Evolutionary conservation across 1,140 invertebrate genomes (phyloP), one percentile per base, ranked within the genome.

Genomic region (Danaus plexippus): DNA sequence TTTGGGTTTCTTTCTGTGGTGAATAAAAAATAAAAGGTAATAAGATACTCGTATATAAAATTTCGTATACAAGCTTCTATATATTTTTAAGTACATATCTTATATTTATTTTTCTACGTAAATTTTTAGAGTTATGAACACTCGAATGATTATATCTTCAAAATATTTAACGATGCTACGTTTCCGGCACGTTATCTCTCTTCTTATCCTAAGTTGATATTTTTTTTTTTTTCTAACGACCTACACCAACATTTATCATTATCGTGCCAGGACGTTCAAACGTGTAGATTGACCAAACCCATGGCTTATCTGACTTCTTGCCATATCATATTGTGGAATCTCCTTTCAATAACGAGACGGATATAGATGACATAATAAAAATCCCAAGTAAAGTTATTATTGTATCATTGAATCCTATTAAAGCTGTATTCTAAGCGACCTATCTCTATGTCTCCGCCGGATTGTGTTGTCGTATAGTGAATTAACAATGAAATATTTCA

Each of bases 401-500:
- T 83, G 76, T 83, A 83, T 73, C 78, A 85, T 82, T 82, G 83
- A 83, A 85, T 74, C 73, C 59, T 79, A 80, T 78, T 80, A 80
- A 82, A 71, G 65, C 61, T 58, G 66, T 58, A 74, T 80, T 80
- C 73, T 75, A 53, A 60, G 54, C 66, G 64, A 65, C 72, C 66
- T 58, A 66, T 74, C 60, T 54, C 63, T 56, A 15, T 15, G 72
- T 70, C 70, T 76, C 68, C 61, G 61, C 57, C 63, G 64, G 66
- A 67, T 63, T 65, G 59, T 64, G 70, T 63, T 67, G 69, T 83
- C 73, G 69, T 73, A 76, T 67, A 69, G 65, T 66, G 80, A 79
- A 83, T 83, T 81, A 85, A 85, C 77, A 80, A 82, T 83, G 77
- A 85, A 85, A 81, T 85, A 83, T 82, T 82, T 84, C 77, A 83